phyloP scores from a whole-genome alignment of 2,797 vertebrate genomes.

The Pipistrellus pygmaeus region DNA sequence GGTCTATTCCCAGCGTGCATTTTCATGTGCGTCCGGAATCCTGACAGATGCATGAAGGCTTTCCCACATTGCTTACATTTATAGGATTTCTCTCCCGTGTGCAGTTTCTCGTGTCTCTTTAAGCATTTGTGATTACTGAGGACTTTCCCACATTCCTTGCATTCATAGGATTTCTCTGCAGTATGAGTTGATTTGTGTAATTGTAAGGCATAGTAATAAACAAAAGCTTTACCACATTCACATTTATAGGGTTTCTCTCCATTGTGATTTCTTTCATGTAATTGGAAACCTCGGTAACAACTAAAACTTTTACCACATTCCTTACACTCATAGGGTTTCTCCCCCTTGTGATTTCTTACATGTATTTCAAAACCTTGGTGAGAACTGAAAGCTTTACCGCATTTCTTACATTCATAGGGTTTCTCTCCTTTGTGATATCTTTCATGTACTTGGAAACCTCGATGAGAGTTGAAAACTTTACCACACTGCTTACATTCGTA shows the following conservation, averaged over 20 bases:
- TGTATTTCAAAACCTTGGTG: neutral
- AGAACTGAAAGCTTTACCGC: constrained; percentile 32
- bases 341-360: neutral
- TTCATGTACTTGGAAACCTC: constrained; percentile 29
- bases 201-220: constrained; percentile 40
- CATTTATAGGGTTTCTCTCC: neutral
- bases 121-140: neutral
- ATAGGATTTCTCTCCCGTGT: constrained; percentile 44
- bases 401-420: constrained; percentile 44
- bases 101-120: constrained; percentile 33
- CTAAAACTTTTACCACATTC: neutral
- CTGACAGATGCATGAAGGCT: constrained; percentile 10
- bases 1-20: constrained; percentile 9
- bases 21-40: neutral
- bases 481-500: neutral
- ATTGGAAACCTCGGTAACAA: neutral
- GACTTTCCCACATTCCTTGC: constrained; percentile 45
- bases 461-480: neutral
- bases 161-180: constrained; percentile 35
- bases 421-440: constrained; percentile 23
- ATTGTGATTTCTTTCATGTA: constrained; percentile 27
- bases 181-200: constrained; percentile 61
- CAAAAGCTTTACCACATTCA: constrained; percentile 51
- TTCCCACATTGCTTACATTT: constrained; percentile 41
- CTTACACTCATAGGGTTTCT: constrained; percentile 6